Percentiles rank a stretch among this genome's conserved stretches.
phyloP scores from a whole-genome alignment of 2,888 invertebrate species.

The Nomada fucata region DNA sequence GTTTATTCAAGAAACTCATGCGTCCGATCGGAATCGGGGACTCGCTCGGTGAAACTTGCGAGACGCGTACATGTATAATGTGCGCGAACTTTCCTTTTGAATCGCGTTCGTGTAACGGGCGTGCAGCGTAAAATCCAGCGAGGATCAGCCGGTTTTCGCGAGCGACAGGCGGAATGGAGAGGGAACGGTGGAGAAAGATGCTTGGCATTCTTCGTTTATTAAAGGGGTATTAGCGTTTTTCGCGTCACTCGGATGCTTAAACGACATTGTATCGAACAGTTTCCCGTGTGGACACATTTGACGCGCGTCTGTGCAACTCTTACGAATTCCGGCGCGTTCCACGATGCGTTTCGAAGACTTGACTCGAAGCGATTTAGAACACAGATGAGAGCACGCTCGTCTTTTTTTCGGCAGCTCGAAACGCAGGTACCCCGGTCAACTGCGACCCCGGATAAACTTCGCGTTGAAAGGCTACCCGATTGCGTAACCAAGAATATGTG shows the following conservation, averaged over 20 bases:
- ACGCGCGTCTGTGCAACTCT: no score
- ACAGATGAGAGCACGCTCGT: no score
- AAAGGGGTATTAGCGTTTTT: not conserved
- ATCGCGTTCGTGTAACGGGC: no score
- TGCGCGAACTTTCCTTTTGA: not conserved
- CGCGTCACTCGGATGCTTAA: no score
- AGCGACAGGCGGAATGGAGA: not conserved
- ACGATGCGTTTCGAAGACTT: no score
- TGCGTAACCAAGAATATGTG: slow-evolving; percentile 55
- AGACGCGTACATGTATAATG: no score
- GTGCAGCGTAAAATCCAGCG: not conserved
- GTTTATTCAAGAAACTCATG: not conserved
- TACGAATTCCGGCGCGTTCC: no score
- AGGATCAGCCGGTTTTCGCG: not conserved
- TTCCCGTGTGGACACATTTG: no score
- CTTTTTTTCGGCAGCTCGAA: no score
- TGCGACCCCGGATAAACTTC: slow-evolving; percentile 63
- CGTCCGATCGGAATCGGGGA: not conserved
- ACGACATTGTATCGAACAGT: no score
- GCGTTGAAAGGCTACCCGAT: slow-evolving; percentile 45
- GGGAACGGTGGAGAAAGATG: not conserved
- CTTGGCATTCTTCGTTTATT: slow-evolving; percentile 26
- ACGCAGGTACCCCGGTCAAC: not conserved
- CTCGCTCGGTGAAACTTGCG: not conserved
- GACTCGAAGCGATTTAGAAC: no score